Evolutionary conservation across 2,797 vertebrate genomes (phyloP).

Genomic region (Pipistrellus nathusii): DNA sequence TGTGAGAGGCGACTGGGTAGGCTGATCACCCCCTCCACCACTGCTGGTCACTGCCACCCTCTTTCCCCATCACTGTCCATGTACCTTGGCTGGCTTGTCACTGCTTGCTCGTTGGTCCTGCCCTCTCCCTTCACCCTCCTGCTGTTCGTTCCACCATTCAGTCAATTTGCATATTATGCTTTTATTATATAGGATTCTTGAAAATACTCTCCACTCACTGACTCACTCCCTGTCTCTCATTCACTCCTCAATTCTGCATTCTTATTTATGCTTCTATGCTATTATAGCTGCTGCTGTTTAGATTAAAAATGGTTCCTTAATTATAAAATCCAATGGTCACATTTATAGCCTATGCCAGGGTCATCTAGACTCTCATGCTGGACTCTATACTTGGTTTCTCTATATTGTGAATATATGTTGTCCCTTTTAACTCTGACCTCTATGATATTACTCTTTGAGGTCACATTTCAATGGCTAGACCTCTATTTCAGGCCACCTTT

Average conservation of each 20-base stretch:
- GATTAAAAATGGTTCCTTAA: not conserved
- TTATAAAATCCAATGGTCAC: not conserved
- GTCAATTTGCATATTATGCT: too few relatives aligned
- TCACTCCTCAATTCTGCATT: not conserved
- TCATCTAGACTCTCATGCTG: not conserved
- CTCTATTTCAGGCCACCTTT: not conserved
- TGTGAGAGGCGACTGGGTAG: too few relatives aligned
- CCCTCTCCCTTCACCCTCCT: rapidly evolving
- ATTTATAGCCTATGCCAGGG: not conserved
- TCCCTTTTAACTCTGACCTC: not conserved
- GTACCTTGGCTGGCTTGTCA: too few relatives aligned
- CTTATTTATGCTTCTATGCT: not conserved
- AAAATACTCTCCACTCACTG: not conserved
- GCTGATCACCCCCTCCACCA: too few relatives aligned
- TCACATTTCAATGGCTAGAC: not conserved
- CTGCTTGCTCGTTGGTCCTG: too few relatives aligned
- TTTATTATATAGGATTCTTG: not conserved
- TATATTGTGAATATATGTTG: not conserved
- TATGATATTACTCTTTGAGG: not conserved
- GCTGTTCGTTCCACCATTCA: too few relatives aligned
- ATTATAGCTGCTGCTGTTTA: not conserved
- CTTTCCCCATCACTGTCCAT: too few relatives aligned
- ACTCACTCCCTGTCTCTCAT: not conserved
- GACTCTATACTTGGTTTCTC: not conserved
- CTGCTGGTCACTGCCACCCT: too few relatives aligned